Conservation (phyloP, 1,140 invertebrate genomes). For the Eriosoma lanigerum region DNA sequence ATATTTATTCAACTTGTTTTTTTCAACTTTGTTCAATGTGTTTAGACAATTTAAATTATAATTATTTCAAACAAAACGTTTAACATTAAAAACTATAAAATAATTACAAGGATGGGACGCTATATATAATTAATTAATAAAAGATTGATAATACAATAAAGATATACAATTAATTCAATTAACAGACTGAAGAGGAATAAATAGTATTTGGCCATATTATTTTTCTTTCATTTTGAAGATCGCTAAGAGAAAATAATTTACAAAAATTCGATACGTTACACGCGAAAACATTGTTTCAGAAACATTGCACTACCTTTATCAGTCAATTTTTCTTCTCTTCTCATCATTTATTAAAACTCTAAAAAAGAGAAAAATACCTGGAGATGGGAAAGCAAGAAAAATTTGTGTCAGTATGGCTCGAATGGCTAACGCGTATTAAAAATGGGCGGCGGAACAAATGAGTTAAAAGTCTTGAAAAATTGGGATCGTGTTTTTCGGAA, state of each 20-base stretch:
- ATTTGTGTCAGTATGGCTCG: constrained; percentile 23
- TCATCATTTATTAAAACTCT: constrained; percentile 44
- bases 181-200: too few relatives aligned
- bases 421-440: constrained; percentile 48
- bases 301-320: constrained; percentile 36
- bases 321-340: constrained; percentile 26
- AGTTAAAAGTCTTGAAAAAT: constrained; percentile 49
- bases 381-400: constrained; percentile 40
- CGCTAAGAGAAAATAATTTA: background rate
- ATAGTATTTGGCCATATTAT: too few relatives aligned
- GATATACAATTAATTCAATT: too few relatives aligned
- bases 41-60: too few relatives aligned
- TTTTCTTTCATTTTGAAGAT: too few relatives aligned
- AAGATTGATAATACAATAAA: too few relatives aligned
- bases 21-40: too few relatives aligned
- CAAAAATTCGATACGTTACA: constrained; percentile 1
- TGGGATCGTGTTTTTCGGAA: constrained; percentile 34
- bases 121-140: too few relatives aligned
- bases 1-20: constrained; percentile 21
- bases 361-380: constrained; percentile 23
- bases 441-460: constrained; percentile 44
- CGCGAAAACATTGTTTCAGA: constrained; percentile 31
- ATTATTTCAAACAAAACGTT: background rate
- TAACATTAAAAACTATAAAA: background rate
- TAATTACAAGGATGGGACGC: background rate